phyloP scores from a whole-genome alignment of 2,797 vertebrate species.

The Jordanella pulchra region DNA sequence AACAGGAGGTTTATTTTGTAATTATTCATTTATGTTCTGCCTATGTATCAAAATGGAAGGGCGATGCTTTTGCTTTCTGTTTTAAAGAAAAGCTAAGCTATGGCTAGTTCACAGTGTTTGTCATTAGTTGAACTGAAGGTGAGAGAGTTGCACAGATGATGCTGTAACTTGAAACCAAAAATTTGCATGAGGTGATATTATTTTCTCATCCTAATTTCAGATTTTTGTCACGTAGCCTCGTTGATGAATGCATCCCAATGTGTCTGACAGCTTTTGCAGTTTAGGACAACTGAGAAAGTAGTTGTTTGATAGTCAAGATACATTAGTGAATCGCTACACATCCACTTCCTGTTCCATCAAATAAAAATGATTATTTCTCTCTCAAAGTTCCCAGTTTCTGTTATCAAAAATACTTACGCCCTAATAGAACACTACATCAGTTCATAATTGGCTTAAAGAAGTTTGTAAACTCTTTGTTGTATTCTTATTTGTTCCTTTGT shows the following conservation, averaged over 20 bases:
- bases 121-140: not conserved
- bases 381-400: not conserved
- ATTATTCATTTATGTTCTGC: not conserved
- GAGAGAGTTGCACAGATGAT: constrained; percentile 1
- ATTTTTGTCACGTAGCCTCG: constrained; percentile 15
- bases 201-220: not conserved
- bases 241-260: not conserved
- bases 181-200: not conserved
- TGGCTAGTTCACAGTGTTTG: not conserved
- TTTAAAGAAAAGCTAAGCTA: not conserved
- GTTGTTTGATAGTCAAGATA: not conserved
- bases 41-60: not conserved
- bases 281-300: not conserved
- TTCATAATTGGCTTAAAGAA: constrained; percentile 34
- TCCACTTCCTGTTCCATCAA: not conserved
- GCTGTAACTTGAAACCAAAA: constrained; percentile 10
- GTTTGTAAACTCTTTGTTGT: constrained; percentile 28
- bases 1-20: not conserved
- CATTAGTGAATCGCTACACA: not conserved
- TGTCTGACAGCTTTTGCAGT: not conserved
- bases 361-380: not conserved
- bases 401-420: constrained; percentile 26
- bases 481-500: constrained; percentile 18
- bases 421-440: constrained; percentile 18
- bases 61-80: not conserved